phyloP scores from a whole-genome alignment of 2,113 vertebrate species.

The Uria aalge region DNA sequence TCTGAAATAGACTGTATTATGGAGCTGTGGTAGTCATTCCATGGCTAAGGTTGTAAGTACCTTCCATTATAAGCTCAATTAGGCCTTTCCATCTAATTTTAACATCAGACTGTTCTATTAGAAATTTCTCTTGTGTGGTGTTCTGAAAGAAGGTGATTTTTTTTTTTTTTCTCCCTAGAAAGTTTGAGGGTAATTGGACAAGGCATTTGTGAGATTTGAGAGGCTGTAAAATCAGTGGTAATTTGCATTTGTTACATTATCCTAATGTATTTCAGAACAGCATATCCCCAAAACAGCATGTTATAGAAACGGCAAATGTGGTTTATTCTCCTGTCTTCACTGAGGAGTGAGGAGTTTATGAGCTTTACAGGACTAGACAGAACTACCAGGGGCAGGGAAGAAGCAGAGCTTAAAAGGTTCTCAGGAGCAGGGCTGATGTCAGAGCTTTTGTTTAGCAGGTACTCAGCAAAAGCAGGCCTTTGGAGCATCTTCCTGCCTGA shows the following conservation, averaged over 20 bases:
- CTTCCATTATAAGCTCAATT: conserved; percentile 52
- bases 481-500: background rate
- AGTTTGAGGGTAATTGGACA: conserved; percentile 52
- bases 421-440: background rate
- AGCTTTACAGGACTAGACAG: conserved; percentile 26
- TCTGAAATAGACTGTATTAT: background rate
- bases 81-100: conserved; percentile 39
- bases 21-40: background rate
- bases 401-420: background rate
- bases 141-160: background rate
- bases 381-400: background rate
- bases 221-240: conserved; percentile 48
- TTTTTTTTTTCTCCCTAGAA: background rate
- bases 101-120: conserved; percentile 20
- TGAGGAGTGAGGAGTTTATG: background rate
- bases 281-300: conserved; percentile 40
- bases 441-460: background rate
- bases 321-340: conserved; percentile 10
- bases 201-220: conserved; percentile 51
- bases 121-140: conserved; percentile 35
- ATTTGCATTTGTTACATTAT: conserved; percentile 63
- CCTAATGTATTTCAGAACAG: conserved; percentile 47
- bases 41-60: conserved; percentile 5
- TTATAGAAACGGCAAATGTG: background rate
- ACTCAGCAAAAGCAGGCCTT: background rate